Conservation (phyloP, 2,888 invertebrate species). For the Eupelmus urozonus region DNA sequence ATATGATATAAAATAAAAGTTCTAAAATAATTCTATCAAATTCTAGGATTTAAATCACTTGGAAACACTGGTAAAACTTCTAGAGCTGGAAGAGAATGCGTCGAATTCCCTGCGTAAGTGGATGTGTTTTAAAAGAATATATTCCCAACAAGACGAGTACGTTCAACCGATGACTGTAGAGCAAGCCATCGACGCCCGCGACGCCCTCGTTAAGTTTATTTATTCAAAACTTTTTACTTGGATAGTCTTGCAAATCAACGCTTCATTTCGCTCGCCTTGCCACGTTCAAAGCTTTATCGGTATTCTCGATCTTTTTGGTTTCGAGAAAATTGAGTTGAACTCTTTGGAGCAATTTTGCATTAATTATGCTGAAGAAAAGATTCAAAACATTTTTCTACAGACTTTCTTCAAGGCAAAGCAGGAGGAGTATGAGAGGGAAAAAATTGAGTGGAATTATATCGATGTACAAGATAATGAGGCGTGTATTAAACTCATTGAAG, state of each 20-base stretch:
- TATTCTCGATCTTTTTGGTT: conserved; percentile 98
- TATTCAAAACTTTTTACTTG: conserved; percentile 96
- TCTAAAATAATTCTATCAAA: neutral
- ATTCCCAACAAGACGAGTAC: conserved; percentile 92
- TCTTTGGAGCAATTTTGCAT: conserved; percentile 99
- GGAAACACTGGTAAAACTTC: conserved; percentile 82
- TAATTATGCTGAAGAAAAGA: conserved; percentile 99
- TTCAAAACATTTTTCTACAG: conserved; percentile 98
- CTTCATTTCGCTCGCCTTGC: conserved; percentile 83
- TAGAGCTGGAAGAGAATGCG: conserved; percentile 82
- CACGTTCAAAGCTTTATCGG: conserved; percentile 89
- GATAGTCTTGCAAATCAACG: conserved; percentile 94
- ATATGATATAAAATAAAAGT: neutral
- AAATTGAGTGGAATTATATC: conserved; percentile 98
- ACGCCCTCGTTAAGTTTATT: conserved; percentile 96
- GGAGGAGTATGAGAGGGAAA: conserved; percentile 97
- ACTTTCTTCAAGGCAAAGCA: conserved; percentile 99
- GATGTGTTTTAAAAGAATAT: conserved; percentile 93
- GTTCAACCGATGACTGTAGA: conserved; percentile 89
- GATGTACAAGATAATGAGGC: conserved; percentile 99
- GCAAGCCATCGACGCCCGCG: conserved; percentile 88
- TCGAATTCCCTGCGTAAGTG: conserved; percentile 88
- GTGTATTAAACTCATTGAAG: conserved; percentile 98
- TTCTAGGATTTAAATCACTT: conserved; percentile 6
- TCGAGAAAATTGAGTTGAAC: conserved; percentile 96